Percentiles rank a stretch among this genome's conserved stretches.
Evolutionary conservation across 2,797 vertebrate species (phyloP).

Genomic region (Crocidura indochinensis): DNA sequence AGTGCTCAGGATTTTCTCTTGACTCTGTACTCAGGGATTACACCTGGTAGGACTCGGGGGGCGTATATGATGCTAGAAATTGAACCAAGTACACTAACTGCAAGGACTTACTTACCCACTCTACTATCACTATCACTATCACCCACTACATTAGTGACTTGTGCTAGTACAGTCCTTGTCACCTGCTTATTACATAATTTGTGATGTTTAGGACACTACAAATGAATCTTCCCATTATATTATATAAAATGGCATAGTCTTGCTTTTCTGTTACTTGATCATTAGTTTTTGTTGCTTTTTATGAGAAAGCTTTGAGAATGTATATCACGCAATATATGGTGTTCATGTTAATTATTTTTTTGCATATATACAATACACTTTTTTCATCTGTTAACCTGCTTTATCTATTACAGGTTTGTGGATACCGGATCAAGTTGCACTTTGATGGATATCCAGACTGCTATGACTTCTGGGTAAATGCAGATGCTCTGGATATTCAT

Average conservation of each 20-base stretch:
- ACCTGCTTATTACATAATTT: fast-evolving
- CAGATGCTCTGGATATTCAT: constrained; percentile 94
- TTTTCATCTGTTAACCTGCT: not conserved
- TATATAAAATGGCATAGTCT: not conserved
- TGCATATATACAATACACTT: not conserved
- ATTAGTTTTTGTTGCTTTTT: constrained; percentile 4
- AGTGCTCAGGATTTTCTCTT: too few relatives aligned
- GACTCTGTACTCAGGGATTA: too few relatives aligned
- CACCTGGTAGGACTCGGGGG: too few relatives aligned
- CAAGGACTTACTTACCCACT: too few relatives aligned
- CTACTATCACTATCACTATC: too few relatives aligned
- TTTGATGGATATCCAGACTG: constrained; percentile 94
- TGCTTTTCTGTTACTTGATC: not conserved
- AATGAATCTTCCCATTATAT: not conserved
- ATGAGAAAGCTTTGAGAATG: not conserved
- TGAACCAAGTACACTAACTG: too few relatives aligned
- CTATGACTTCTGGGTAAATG: constrained; percentile 95
- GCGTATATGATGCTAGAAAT: too few relatives aligned
- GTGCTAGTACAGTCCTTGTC: not conserved
- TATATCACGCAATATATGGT: not conserved
- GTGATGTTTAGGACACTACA: not conserved
- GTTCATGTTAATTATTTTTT: constrained; percentile 6
- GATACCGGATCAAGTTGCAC: constrained; percentile 94
- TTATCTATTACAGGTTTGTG: constrained; percentile 90
- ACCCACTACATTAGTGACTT: too few relatives aligned